A percentile compares a stretch with the other conserved stretches of the same genome.
phyloP scores from a whole-genome alignment of 2,797 vertebrate species.

The Sebastes steindachneri region DNA sequence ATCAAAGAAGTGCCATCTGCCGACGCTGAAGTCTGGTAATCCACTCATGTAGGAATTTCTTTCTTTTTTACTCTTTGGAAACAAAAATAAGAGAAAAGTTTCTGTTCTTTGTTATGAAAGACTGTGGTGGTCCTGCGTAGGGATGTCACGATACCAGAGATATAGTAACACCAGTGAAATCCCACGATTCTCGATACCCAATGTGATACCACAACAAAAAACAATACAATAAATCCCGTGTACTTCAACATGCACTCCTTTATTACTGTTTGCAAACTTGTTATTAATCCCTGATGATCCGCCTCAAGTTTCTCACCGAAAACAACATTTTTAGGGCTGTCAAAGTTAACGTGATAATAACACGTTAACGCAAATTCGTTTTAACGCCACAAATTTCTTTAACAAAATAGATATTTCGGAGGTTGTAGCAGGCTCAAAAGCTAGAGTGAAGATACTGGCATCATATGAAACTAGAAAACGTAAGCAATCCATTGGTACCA shows the following conservation, averaged over 20 bases:
- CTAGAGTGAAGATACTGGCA: too few species aligned
- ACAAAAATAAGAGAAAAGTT: constrained; percentile 10
- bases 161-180: neutral
- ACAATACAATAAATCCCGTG: neutral
- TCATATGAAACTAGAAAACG: too few species aligned
- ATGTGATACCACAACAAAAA: neutral
- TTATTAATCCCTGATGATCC: neutral
- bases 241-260: neutral
- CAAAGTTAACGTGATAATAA: too few species aligned
- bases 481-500: too few species aligned
- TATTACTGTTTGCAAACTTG: neutral
- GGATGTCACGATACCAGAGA: neutral
- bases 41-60: constrained; percentile 25
- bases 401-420: too few species aligned
- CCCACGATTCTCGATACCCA: neutral
- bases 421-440: too few species aligned
- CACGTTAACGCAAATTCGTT: too few species aligned
- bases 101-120: constrained; percentile 11
- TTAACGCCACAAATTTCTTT: too few species aligned
- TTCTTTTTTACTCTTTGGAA: constrained; percentile 2
- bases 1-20: constrained; percentile 56
- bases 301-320: neutral
- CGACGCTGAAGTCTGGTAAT: constrained; percentile 52
- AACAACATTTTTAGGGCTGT: too few species aligned
- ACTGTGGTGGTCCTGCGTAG: neutral